Conservation (phyloP, 2,888 invertebrate species). For the Drosophila austrosaltans region DNA sequence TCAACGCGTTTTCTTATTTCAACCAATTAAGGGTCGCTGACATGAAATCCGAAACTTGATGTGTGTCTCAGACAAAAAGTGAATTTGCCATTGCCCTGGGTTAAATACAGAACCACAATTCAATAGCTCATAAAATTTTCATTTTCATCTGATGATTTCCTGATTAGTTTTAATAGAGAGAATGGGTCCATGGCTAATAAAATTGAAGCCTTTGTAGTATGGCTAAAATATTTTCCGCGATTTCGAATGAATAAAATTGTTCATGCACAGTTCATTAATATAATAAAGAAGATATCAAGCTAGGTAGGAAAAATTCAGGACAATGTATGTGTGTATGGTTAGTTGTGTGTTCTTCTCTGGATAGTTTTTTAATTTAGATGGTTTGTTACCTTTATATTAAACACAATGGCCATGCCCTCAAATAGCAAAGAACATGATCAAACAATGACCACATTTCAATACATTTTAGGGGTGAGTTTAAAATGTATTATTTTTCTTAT, state of each 20-base stretch:
- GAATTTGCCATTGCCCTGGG: background rate
- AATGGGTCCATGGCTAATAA: background rate
- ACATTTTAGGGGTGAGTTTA: slow-evolving; percentile 70
- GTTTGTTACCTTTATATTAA: slow-evolving; percentile 47
- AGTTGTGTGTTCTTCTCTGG: slow-evolving; percentile 10
- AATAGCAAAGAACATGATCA: slow-evolving; percentile 70
- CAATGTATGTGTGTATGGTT: background rate
- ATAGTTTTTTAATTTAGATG: slow-evolving; percentile 27
- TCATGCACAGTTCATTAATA: background rate
- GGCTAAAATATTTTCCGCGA: slow-evolving; percentile 14
- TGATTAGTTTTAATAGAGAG: slow-evolving; percentile 5
- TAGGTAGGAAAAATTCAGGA: background rate
- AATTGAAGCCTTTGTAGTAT: slow-evolving; percentile 10
- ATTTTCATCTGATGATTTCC: slow-evolving; percentile 1
- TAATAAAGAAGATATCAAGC: slow-evolving; percentile 8
- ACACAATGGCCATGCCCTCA: slow-evolving; percentile 60
- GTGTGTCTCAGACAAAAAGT: background rate
- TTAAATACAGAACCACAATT: background rate
- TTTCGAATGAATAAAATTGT: background rate
- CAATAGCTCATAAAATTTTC: background rate
- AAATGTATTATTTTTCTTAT: slow-evolving; percentile 68
- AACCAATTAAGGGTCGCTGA: slow-evolving; percentile 9
- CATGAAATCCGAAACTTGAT: slow-evolving; percentile 1
- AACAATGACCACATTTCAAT: slow-evolving; percentile 72
- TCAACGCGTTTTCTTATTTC: background rate